Percentiles rank a stretch among this genome's conserved stretches.
These are phyloP conservation scores for Callaeas wilsoni DNA, from an alignment of 2,113 vertebrate genomes.

Conservation along the genomic window DNA sequence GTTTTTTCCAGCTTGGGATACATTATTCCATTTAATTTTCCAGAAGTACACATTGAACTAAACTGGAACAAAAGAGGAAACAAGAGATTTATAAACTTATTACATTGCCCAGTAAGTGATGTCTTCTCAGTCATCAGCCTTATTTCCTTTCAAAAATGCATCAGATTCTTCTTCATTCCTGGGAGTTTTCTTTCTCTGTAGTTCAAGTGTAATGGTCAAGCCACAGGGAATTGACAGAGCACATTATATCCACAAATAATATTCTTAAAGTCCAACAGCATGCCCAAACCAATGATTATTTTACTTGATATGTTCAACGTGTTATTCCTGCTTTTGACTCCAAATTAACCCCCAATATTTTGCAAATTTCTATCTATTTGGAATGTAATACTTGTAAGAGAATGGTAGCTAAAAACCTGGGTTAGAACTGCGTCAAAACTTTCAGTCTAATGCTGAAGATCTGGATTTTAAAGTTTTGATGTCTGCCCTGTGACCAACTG, in stretches of 20 bases:
- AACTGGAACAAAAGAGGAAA: neutral
- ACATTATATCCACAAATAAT: neutral
- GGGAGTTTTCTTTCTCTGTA: neutral
- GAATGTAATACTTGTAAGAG: neutral
- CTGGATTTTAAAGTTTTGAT: neutral
- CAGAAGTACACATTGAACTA: neutral
- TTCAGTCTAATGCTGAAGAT: neutral
- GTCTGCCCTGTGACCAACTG: neutral
- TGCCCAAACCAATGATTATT: neutral
- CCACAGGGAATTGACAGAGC: neutral
- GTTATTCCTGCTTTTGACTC: neutral
- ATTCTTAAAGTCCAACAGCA: neutral
- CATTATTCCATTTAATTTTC: neutral
- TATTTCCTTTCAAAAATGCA: neutral
- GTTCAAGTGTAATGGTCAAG: neutral
- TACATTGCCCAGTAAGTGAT: neutral
- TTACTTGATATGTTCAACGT: neutral
- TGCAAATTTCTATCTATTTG: neutral
- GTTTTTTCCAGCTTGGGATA: neutral
- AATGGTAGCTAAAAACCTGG: neutral
- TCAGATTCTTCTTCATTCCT: neutral
- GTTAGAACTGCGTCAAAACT: neutral
- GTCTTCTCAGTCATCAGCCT: neutral
- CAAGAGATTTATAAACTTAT: neutral
- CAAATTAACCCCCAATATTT: neutral